Percentiles rank a stretch among this genome's conserved stretches.
Conservation (phyloP, 2,113 vertebrate species). For the Phycodurus eques region DNA sequence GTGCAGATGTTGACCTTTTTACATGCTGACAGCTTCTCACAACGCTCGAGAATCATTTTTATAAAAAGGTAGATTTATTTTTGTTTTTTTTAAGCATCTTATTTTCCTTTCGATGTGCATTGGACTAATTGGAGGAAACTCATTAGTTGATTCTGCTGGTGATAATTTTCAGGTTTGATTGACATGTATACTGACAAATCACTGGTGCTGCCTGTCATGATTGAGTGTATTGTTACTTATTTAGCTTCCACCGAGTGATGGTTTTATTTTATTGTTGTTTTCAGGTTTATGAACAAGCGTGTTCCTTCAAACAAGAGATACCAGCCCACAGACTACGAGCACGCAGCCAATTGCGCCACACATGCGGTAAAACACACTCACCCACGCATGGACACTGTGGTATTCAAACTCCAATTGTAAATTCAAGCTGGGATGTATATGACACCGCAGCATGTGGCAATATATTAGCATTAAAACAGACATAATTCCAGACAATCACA, state of each 20-base stretch:
- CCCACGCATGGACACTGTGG: conserved; percentile 13
- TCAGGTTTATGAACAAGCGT: conserved; percentile 96
- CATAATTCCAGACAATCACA: too few relatives aligned
- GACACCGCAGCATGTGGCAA: not conserved
- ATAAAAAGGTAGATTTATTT: too few relatives aligned
- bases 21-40: not conserved
- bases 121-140: too few relatives aligned
- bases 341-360: conserved; percentile 93
- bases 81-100: too few relatives aligned
- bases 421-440: not conserved
- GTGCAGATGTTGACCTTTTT: not conserved
- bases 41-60: not conserved
- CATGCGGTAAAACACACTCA: conserved; percentile 80
- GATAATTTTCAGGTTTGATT: too few relatives aligned
- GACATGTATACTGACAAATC: too few relatives aligned
- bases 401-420: conserved; percentile 3
- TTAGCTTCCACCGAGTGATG: not conserved
- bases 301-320: conserved; percentile 90
- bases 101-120: too few relatives aligned
- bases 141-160: too few relatives aligned
- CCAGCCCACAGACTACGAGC: conserved; percentile 92
- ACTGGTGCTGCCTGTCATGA: too few relatives aligned
- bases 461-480: not conserved
- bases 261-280: not conserved
- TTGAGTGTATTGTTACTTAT: not conserved